These are phyloP conservation scores for Charanyca ferruginea DNA, from an alignment of 2,888 invertebrate genomes.

Conservation along the genomic window DNA sequence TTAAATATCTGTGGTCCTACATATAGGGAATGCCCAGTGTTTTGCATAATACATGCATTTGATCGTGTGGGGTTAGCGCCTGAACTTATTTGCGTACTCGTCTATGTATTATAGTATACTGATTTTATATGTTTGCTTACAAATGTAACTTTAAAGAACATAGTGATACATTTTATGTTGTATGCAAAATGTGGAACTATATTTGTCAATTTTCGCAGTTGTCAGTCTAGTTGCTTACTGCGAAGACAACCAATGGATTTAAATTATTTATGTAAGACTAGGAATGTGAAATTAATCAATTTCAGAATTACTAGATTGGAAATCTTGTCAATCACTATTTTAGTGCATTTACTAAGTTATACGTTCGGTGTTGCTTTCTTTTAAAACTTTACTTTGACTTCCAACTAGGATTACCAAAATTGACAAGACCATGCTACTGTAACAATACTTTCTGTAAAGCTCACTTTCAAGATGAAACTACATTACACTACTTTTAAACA, in stretches of 20 bases:
- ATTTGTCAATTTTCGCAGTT: neutral
- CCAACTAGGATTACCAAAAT: neutral
- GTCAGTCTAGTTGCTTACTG: no score
- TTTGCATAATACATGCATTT: constrained; percentile 73
- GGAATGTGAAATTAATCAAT: neutral
- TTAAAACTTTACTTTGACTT: neutral
- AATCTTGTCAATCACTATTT: no score
- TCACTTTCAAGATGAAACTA: neutral
- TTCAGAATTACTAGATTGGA: neutral
- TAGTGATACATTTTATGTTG: neutral
- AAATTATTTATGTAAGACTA: no score
- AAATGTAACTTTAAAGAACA: constrained; percentile 9
- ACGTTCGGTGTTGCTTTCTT: neutral
- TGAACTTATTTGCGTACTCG: constrained; percentile 45
- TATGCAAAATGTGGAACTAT: neutral
- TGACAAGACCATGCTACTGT: neutral
- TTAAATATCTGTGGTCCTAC: constrained; percentile 68
- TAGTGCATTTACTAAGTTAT: no score
- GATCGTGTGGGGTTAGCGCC: constrained; percentile 63
- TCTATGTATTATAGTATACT: constrained; percentile 27
- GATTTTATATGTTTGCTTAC: constrained; percentile 24
- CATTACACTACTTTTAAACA: neutral
- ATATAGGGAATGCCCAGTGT: constrained; percentile 65
- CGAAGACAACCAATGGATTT: no score
- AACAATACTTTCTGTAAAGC: neutral